Evolutionary conservation across 2,113 vertebrate genomes (phyloP).

Genomic region (Paratilapia polleni): DNA sequence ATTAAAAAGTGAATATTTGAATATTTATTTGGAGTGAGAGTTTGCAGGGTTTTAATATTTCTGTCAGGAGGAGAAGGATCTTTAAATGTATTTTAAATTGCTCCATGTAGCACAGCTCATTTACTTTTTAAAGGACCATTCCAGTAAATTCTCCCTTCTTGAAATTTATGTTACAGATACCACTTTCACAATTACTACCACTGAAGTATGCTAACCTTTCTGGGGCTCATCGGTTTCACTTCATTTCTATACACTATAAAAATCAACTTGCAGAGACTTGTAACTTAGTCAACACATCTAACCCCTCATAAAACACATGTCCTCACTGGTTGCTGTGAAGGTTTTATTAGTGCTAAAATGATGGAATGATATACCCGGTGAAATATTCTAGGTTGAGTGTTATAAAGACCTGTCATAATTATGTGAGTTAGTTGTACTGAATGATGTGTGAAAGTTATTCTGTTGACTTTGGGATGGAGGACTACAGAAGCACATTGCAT

Average conservation of each 20-base stretch:
- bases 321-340: neutral
- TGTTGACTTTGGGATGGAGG: neutral
- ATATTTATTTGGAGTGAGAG: slow-evolving; percentile 22
- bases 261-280: neutral
- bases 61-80: neutral
- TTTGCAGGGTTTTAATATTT: neutral
- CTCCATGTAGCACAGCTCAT: neutral
- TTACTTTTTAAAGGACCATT: neutral
- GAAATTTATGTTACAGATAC: neutral
- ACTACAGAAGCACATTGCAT: neutral
- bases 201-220: neutral
- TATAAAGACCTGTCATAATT: neutral
- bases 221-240: neutral
- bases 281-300: accelerated
- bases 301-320: neutral
- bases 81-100: neutral
- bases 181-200: neutral
- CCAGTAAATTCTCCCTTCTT: neutral
- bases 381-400: neutral
- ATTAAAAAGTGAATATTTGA: slow-evolving; percentile 33
- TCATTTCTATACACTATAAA: neutral
- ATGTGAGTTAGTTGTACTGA: neutral
- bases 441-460: neutral
- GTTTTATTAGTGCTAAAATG: neutral
- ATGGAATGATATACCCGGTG: neutral